Base-by-base conservation (phyloP, 1,140 invertebrate genomes). In the Cyrtorhinus lividipennis region DNA sequence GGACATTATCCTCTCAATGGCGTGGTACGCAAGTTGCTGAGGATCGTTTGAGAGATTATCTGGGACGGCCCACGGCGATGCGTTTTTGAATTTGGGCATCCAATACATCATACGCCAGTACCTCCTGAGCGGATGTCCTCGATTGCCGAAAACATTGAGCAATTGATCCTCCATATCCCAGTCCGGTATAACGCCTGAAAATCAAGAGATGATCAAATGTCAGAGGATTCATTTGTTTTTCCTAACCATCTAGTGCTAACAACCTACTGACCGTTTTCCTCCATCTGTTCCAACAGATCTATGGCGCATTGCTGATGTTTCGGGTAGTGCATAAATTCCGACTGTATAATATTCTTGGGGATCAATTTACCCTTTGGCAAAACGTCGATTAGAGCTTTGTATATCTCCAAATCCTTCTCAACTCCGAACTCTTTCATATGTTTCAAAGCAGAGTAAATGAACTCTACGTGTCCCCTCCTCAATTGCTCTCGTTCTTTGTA, bases 11-110 rank as follows among this genome's bases (percentile, higher is more conserved):
- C 92, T 83, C 66, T 83, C 74, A 38, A 99, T 82, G 0, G 92
- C 92, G 24, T 95, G 63, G 69, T 82, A 83, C 0, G 94, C 92
- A n/a, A 98, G 71, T 73, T 91, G 85, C 5, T 87, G 75, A 1
- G 80, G 75, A 70, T 94, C 85, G 67, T 77, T 78, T 1, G 90
- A 88, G 26, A 89, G 66, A 1, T 82, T 78, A 27, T 83, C 77
- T 0, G 94, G 90, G 45, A 95, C 71, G 1, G 83, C 82, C 83
- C 89, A 98, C 1, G 95, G 95, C 67, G 90, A 92, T 0, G 86
- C 72, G 73, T 97, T 85, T 70, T 85, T 90, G 69, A 98, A 92
- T 74, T 98, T 98, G 2, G 95, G 93, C 85, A 96, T 87, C 96
- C 96, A 99, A 71, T 98, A 99, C 78, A 92, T 83, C 87, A 98